These are phyloP conservation scores for Salvator merianae DNA, from an alignment of 2,113 vertebrate species.

Conservation along the genomic window DNA sequence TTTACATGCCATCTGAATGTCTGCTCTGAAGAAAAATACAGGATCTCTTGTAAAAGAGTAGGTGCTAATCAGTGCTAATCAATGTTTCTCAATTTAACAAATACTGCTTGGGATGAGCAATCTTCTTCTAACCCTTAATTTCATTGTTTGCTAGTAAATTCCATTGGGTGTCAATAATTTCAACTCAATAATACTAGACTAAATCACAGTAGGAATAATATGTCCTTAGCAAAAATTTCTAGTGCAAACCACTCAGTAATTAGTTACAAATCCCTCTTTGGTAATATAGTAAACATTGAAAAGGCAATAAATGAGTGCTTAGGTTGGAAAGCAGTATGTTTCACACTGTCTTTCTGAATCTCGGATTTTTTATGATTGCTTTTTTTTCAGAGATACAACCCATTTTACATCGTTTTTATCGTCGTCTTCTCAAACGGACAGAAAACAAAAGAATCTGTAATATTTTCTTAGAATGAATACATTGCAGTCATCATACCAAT, in stretches of 20 bases:
- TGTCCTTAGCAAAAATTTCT: conserved; percentile 49
- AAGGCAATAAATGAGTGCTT: conserved; percentile 20
- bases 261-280: conserved; percentile 36
- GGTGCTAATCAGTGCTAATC: conserved; percentile 46
- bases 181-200: conserved; percentile 50
- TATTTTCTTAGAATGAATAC: conserved; percentile 28
- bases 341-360: neutral
- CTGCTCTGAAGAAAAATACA: neutral
- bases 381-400: neutral
- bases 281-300: conserved; percentile 26
- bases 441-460: conserved; percentile 39
- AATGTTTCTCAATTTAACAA: conserved; percentile 56
- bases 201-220: conserved; percentile 53
- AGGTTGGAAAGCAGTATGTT: neutral
- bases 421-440: conserved; percentile 21
- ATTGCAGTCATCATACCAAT: conserved; percentile 7
- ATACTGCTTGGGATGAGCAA: conserved; percentile 54
- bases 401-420: conserved; percentile 34
- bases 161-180: conserved; percentile 51
- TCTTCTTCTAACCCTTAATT: conserved; percentile 46
- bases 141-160: conserved; percentile 43
- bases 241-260: conserved; percentile 41
- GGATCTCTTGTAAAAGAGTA: conserved; percentile 49
- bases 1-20: neutral
- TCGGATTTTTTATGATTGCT: neutral